These are phyloP conservation scores for Acronicta alni DNA, from an alignment of 2,888 invertebrate genomes.

Conservation along the genomic window DNA sequence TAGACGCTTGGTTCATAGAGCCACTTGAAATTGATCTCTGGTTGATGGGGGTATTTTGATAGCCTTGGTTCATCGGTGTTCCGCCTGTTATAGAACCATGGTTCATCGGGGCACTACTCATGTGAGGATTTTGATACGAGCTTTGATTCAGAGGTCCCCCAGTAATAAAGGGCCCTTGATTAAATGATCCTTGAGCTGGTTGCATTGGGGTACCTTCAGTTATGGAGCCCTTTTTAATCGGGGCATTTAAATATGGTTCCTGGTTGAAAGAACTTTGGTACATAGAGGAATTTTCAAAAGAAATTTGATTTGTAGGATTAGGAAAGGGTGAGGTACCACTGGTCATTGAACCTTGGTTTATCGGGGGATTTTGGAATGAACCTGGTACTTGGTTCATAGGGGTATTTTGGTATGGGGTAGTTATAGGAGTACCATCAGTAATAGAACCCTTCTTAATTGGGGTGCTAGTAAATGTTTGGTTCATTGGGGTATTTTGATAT, in stretches of 20 bases:
- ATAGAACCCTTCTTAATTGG: constrained; percentile 32
- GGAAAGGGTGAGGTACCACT: not conserved
- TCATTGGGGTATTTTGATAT: constrained; percentile 24
- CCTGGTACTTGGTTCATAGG: constrained; percentile 11
- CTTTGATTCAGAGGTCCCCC: constrained; percentile 25
- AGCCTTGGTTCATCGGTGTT: constrained; percentile 31
- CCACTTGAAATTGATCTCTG: constrained; percentile 25
- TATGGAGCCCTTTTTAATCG: constrained; percentile 33
- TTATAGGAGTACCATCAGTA: constrained; percentile 31
- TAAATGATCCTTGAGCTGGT: constrained; percentile 1
- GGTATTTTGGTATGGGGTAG: constrained; percentile 5
- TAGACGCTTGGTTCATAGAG: constrained; percentile 32
- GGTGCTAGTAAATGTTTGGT: constrained; percentile 16
- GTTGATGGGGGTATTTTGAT: constrained; percentile 23
- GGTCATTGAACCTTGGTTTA: not conserved
- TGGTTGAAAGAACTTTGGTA: not conserved
- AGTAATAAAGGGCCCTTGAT: constrained; percentile 9
- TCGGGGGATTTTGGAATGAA: constrained; percentile 5
- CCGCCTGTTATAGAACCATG: constrained; percentile 40
- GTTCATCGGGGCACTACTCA: constrained; percentile 27
- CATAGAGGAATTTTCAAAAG: not conserved
- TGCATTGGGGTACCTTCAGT: constrained; percentile 34
- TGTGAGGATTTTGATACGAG: constrained; percentile 25
- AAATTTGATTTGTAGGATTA: not conserved
- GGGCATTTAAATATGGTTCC: constrained; percentile 1